Conservation (phyloP, 2,113 vertebrate species). For the Microcebus lehilahytsara region DNA sequence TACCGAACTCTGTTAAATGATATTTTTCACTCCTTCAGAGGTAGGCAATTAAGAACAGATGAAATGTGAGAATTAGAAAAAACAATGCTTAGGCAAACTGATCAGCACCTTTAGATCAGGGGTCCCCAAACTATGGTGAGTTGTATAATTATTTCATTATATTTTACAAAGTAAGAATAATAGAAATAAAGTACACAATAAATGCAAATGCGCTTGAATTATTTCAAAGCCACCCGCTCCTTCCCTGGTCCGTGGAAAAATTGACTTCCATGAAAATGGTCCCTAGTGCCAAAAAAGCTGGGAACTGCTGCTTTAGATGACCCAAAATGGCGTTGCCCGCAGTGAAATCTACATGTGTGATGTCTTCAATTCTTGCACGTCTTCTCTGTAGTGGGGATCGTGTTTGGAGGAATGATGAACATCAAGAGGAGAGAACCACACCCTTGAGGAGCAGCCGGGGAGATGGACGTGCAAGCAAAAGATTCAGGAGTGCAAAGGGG, state of each 20-base stretch:
- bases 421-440: neutral
- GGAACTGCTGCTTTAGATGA: neutral
- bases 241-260: no score
- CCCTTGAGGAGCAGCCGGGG: neutral
- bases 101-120: neutral
- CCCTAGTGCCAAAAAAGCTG: no score
- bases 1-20: neutral
- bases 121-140: no score
- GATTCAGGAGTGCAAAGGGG: neutral
- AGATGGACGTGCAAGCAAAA: neutral
- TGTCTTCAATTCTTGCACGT: neutral
- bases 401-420: neutral
- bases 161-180: no score
- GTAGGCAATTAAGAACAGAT: neutral
- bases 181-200: no score
- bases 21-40: slow-evolving; percentile 4
- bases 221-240: no score
- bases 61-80: slow-evolving; percentile 40
- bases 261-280: no score
- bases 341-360: neutral
- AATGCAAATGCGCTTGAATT: no score
- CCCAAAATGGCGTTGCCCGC: neutral
- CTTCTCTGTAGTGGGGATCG: neutral
- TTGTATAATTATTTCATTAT: no score
- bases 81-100: neutral